Evolutionary conservation across 1,140 invertebrate genomes (phyloP), one percentile per base, ranked within the genome.

Genomic region (Yoshiicerus persimilis): DNA sequence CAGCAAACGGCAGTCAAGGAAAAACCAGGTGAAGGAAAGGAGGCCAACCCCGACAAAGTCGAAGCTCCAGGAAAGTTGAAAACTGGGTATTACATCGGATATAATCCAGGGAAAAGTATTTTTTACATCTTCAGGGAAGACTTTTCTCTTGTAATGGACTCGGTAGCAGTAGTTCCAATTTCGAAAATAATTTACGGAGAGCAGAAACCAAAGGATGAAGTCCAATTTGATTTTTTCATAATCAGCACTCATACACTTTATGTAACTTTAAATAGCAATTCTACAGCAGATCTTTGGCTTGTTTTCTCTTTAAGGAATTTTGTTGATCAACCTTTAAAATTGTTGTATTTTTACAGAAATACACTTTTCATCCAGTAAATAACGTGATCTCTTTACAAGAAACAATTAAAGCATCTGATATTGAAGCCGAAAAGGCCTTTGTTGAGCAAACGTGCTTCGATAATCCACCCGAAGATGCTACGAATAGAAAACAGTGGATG

Each of bases 361-460:
- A 91, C 38, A 83, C 84, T 1, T 91, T 85, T 86, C 66, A 90
- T 41, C 88, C 89, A 32, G 16, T 47, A 5, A 88, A 56, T 20
- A 91, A 91, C 84, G 36, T 88, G 0, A 30, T 90, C 4, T 66
- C 87, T 6, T 87, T 91, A 4, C 89, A 90, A 87, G 89, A 91
- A 41, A 84, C 70, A 27, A 62, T 91, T 8, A 88, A 90, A 87
- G 86, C 90, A 4, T 83, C 90, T 20, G 90, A 91, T 62, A 88
- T 90, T 62, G 89, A 91, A 88, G 87, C 88, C 0, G 90, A 90
- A 4, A 77, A 56, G 13, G 20, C 56, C 0, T 77, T 47, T 27
- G 89, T 91, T 85, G 90, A 89, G 34, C 80, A 84, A 3, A 77
- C 70, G 1, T 89, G 88, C 25, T 91, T 91, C 39, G 90, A 91